These are phyloP conservation scores for Drosophila tropicalis DNA, from an alignment of 1,140 invertebrate species.

Conservation along the genomic window DNA sequence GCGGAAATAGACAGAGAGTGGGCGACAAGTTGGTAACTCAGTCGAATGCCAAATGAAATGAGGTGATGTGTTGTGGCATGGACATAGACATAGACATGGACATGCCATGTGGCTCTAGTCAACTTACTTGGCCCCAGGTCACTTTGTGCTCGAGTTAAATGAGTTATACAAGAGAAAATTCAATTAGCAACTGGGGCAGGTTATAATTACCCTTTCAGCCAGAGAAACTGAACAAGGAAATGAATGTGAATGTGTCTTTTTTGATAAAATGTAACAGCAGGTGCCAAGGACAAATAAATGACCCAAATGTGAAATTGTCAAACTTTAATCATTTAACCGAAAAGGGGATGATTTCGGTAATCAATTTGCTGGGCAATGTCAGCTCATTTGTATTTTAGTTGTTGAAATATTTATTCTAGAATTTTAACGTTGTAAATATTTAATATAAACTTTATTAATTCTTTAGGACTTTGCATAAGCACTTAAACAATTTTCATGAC, in stretches of 20 bases:
- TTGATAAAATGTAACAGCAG: slow-evolving; percentile 3
- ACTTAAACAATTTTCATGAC: slow-evolving; percentile 41
- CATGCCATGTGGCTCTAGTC: slow-evolving; percentile 27
- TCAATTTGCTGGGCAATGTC: too few species aligned
- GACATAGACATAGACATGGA: slow-evolving; percentile 12
- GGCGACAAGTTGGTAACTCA: slow-evolving; percentile 4
- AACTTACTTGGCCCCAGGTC: slow-evolving; percentile 21
- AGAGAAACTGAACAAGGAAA: slow-evolving; percentile 1
- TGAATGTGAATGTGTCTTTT: slow-evolving; percentile 3
- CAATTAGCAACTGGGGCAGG: slow-evolving; percentile 25
- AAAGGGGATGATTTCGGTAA: too few species aligned
- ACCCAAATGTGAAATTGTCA: neutral
- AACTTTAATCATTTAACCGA: neutral
- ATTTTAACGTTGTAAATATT: neutral
- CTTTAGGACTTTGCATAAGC: slow-evolving; percentile 51
- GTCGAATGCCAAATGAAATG: slow-evolving; percentile 15
- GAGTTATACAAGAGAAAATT: slow-evolving; percentile 30
- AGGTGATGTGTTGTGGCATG: slow-evolving; percentile 14
- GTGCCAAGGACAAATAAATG: neutral
- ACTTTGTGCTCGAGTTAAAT: slow-evolving; percentile 4
- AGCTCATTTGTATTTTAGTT: too few species aligned
- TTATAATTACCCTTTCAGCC: slow-evolving; percentile 2
- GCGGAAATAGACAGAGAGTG: neutral
- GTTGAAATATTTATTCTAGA: too few species aligned
- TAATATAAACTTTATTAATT: slow-evolving; percentile 57